These are phyloP conservation scores for Sinohyriopsis cumingii DNA, from an alignment of 2,888 invertebrate genomes.

Conservation along the genomic window DNA sequence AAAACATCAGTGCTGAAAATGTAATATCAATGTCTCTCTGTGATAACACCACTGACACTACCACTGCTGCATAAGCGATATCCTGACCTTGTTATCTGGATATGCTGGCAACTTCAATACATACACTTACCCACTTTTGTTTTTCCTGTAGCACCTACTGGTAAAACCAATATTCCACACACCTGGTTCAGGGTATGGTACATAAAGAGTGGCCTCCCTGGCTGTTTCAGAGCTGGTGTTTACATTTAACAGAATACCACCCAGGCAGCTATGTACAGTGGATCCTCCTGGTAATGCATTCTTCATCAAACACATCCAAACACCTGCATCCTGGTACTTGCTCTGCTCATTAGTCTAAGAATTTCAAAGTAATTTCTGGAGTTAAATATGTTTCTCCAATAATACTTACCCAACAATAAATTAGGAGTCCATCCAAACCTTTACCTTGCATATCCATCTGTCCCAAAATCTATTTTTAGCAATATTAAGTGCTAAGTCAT, in stretches of 20 bases:
- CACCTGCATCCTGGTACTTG: conserved; percentile 29
- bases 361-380: too few species aligned
- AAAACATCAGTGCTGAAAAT: too few species aligned
- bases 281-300: conserved; percentile 40
- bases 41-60: too few species aligned
- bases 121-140: conserved; percentile 16
- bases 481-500: too few species aligned
- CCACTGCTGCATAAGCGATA: too few species aligned
- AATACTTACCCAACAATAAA: too few species aligned
- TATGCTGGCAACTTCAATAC: neutral
- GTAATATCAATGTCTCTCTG: too few species aligned
- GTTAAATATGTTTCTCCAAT: too few species aligned
- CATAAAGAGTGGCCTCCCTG: conserved; percentile 71
- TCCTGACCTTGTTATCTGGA: too few species aligned
- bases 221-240: conserved; percentile 29
- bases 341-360: conserved; percentile 14
- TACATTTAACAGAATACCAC: conserved; percentile 39
- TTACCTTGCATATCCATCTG: too few species aligned
- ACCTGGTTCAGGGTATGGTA: conserved; percentile 89
- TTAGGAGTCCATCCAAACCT: too few species aligned
- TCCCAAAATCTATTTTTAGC: too few species aligned
- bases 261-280: conserved; percentile 35
- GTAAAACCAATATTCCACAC: conserved; percentile 85
- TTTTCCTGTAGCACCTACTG: conserved; percentile 77
- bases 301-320: conserved; percentile 52